These are phyloP conservation scores for Ethmia dodecea DNA, from an alignment of 2,888 invertebrate genomes.

Conservation along the genomic window DNA sequence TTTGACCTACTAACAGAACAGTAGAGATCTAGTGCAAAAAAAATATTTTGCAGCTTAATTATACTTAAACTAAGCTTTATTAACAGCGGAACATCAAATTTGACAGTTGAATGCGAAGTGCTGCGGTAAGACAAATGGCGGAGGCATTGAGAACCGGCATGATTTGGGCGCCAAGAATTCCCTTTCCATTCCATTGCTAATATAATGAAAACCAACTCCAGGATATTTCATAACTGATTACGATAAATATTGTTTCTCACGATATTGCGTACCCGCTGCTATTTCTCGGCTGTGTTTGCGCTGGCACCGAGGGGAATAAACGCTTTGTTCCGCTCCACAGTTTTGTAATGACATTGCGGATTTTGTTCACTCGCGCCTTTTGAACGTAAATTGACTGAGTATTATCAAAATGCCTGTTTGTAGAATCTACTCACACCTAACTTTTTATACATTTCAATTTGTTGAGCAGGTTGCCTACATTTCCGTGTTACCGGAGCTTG, in stretches of 20 bases:
- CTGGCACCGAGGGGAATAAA: constrained; percentile 2
- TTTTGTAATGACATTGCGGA: constrained; percentile 9
- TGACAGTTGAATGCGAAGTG: constrained; percentile 43
- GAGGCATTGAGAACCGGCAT: not conserved
- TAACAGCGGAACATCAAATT: constrained; percentile 42
- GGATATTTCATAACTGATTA: constrained; percentile 28
- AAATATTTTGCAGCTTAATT: constrained; percentile 14
- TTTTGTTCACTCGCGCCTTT: constrained; percentile 11
- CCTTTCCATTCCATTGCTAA: too few species aligned
- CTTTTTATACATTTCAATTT: too few species aligned
- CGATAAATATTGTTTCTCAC: constrained; percentile 14
- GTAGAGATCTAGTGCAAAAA: constrained; percentile 5
- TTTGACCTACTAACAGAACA: constrained; percentile 1
- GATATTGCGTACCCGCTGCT: constrained; percentile 2
- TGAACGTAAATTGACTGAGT: constrained; percentile 8
- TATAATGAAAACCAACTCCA: constrained; percentile 19
- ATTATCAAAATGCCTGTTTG: too few species aligned
- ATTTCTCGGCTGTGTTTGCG: constrained; percentile 1
- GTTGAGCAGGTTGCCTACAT: too few species aligned
- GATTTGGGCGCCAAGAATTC: too few species aligned
- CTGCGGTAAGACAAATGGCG: constrained; percentile 35
- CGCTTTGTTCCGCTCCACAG: constrained; percentile 10
- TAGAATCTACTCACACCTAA: too few species aligned
- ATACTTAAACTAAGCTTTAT: constrained; percentile 34
- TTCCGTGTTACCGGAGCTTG: constrained; percentile 26